Base-by-base conservation (phyloP, 2,797 vertebrate species). In the Diplodus puntazzo region DNA sequence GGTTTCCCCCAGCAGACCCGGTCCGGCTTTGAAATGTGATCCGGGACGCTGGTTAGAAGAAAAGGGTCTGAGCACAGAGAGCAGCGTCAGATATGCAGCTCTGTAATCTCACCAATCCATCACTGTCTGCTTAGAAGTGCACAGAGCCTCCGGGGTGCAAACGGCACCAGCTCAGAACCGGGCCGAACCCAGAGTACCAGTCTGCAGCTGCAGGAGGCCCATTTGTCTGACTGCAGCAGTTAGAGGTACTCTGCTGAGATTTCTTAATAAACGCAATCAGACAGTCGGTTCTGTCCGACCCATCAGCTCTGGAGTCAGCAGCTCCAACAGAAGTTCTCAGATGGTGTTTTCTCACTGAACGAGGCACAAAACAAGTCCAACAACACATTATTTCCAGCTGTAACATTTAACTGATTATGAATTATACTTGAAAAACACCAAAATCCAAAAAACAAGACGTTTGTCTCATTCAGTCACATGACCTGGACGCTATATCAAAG, bases 11-110 rank as follows among this genome's bases (percentile, higher is more conserved):
- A 90, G 94, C 3, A 92, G 94, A 95, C 94, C 89, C 90, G 94
- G 94, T 94, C 90, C 89, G 73, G 16, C 84, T 93, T 95, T 94
- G 83, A 95, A 93, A 94, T 89, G 90, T 92, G 95, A 96, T 96
- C 94, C 91, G 89, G 95, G 93, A 95, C 94, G 4, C 25, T 9
- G 53, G 21, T 69, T 61, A 75, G 82, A 68, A 27, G 27, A 42
- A 74, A 69, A 74, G 66, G 49, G 74, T 10, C 55, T 21, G 62
- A 17, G 62, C 11, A 11, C 71, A 75, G 64, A 79, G 72, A 59
- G 50, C 66, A 12, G 63, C 27, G 72, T 83, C 85, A 81, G 74
- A 84, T 77, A 80, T 21, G 61, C 77, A 23, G 73, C 79, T 68
- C 85, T 79, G 27, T 77, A 79, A 86, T 86, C 81, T 74, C 83